Percentiles rank a stretch among this genome's conserved stretches.
Conservation (phyloP, 2,113 vertebrate species). For the Perccottus glenii region DNA sequence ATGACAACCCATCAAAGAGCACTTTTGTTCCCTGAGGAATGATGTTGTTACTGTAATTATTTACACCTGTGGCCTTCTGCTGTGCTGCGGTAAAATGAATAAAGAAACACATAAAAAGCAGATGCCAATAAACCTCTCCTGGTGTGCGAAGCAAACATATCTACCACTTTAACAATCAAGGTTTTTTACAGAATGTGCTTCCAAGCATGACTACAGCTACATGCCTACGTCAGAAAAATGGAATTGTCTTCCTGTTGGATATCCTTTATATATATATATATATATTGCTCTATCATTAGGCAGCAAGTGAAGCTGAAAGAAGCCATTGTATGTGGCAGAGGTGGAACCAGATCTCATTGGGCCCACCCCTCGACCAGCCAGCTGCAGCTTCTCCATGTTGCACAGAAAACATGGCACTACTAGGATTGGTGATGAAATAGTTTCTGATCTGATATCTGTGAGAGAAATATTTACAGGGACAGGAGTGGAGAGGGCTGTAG, state of each 20-base stretch:
- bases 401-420: constrained; percentile 44
- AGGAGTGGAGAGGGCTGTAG: not conserved
- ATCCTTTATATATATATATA: no score
- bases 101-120: not conserved
- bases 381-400: constrained; percentile 44
- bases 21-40: constrained; percentile 8
- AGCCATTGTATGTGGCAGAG: constrained; percentile 62
- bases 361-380: constrained; percentile 27
- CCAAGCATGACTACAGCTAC: not conserved
- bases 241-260: constrained; percentile 19
- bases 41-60: not conserved
- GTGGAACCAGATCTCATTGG: constrained; percentile 44
- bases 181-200: not conserved
- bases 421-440: constrained; percentile 23
- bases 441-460: constrained; percentile 6
- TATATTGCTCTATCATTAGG: constrained; percentile 22
- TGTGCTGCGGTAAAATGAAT: not conserved
- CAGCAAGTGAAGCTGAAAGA: constrained; percentile 58
- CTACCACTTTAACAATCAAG: not conserved
- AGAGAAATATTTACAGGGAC: not conserved
- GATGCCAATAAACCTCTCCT: not conserved
- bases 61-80: constrained; percentile 5
- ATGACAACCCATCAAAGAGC: not conserved
- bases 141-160: not conserved
- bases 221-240: constrained; percentile 17